A percentile compares a stretch with the other conserved stretches of the same genome.
phyloP scores from a whole-genome alignment of 2,888 invertebrate genomes.

The Carcina quercana region DNA sequence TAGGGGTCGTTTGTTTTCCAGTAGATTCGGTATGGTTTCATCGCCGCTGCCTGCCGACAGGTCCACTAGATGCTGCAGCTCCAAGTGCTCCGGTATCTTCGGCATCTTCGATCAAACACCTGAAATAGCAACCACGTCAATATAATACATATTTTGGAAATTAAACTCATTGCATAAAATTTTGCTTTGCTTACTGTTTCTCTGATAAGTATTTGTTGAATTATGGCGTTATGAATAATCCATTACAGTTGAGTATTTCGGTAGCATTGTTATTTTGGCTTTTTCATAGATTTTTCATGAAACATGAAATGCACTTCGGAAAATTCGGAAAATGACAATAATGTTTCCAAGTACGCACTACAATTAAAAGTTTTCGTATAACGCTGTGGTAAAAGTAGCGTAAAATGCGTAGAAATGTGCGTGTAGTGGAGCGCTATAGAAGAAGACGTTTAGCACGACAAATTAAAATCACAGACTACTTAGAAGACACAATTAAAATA shows the following conservation, averaged over 20 bases:
- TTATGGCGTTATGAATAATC: not conserved
- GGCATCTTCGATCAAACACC: too few relatives aligned
- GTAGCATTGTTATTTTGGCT: too few relatives aligned
- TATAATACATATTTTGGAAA: not conserved
- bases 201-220: conserved; percentile 1
- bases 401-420: too few relatives aligned
- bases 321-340: conserved; percentile 5
- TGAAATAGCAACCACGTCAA: conserved; percentile 13
- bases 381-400: too few relatives aligned
- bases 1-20: conserved; percentile 63
- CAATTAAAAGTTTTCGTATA: too few relatives aligned
- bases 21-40: conserved; percentile 55
- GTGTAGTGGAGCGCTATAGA: too few relatives aligned
- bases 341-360: too few relatives aligned
- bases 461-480: too few relatives aligned
- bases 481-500: too few relatives aligned
- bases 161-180: not conserved
- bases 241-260: too few relatives aligned
- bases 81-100: conserved; percentile 81
- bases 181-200: not conserved
- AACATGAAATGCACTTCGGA: not conserved
- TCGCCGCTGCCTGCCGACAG: conserved; percentile 68
- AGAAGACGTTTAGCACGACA: too few relatives aligned
- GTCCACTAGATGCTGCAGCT: conserved; percentile 86
- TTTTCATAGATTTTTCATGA: too few relatives aligned